phyloP scores from a whole-genome alignment of 2,888 invertebrate genomes.

The Catotricha subobsoleta region DNA sequence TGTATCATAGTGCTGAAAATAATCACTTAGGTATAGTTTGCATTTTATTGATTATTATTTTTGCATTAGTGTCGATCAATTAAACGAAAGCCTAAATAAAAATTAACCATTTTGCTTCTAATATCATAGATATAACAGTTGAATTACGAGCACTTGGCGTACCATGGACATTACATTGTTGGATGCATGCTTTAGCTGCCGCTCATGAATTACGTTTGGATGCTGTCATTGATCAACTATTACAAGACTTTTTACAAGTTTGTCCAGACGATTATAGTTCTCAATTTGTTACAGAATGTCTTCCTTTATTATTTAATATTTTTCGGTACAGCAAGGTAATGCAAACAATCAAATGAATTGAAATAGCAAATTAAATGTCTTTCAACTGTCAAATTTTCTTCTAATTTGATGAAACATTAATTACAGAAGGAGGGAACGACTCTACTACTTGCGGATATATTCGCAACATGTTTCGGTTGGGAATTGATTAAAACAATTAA shows the following conservation, averaged over 20 bases:
- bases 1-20: conserved; percentile 87
- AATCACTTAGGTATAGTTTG: conserved; percentile 52
- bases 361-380: background rate
- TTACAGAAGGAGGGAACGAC: conserved; percentile 72
- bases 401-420: background rate
- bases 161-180: conserved; percentile 82
- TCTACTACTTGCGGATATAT: conserved; percentile 68
- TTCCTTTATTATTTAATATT: conserved; percentile 76
- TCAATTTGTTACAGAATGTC: conserved; percentile 76
- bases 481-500: conserved; percentile 63
- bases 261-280: conserved; percentile 79
- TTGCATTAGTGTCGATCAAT: background rate
- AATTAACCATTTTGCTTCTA: background rate
- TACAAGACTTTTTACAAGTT: conserved; percentile 79
- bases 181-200: conserved; percentile 76
- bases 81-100: too few relatives aligned
- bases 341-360: background rate
- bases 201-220: conserved; percentile 71
- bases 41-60: background rate
- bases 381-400: background rate
- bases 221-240: conserved; percentile 67
- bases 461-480: conserved; percentile 78
- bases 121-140: conserved; percentile 55
- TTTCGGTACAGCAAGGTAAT: conserved; percentile 73
- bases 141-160: conserved; percentile 73